Evolutionary conservation across 2,888 invertebrate genomes (phyloP), one percentile per base, ranked within the genome.

Genomic region (Ceriagrion tenellum): DNA sequence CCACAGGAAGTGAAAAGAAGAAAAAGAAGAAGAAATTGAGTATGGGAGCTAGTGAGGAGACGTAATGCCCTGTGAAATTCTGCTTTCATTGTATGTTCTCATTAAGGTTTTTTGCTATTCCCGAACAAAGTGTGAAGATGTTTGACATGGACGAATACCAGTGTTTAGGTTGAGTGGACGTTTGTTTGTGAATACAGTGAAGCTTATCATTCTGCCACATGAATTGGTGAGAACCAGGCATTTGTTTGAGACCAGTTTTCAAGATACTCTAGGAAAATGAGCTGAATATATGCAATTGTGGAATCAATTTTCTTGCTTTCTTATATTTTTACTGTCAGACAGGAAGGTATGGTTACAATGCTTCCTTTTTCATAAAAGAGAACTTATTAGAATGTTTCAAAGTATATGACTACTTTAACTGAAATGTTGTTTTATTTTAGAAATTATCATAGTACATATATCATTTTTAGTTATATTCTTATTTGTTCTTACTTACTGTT

Each of bases 1-100:
- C 96, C 88, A 96, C 96, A 3, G 96, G 96, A 26, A 97, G 97
- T 35, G 97, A 97, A 96, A 97, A 97, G 96, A 97, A 97, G 96
- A 97, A 97, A 96, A 97, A 97, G 96, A 97, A 97, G 96, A 95
- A 95, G 55, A 95, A 95, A 63, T 93, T 56, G 6, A 69, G 69
- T 47, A 69, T 63, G 16, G 93, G 93, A 26, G 93, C 93, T 69
- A 47, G 55, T 74, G 93, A 93, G 8, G 93, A 74, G 35, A n/a
- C 69, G 2, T 93, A 74, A 47, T 0, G 10, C 12, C n/a, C 10
- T 55, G n/a, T 93, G 40, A 13, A 35, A 93, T 40, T 23, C 26
- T 69, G 40, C n/a, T 18, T 26, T 63, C 18, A 16, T 18, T 26
- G 55, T 8, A 40, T 93, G 47, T 47, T 69, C 8, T n/a, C 23